These are phyloP conservation scores for Pipistrellus kuhlii DNA, from an alignment of 2,797 vertebrate species.

Conservation along the genomic window DNA sequence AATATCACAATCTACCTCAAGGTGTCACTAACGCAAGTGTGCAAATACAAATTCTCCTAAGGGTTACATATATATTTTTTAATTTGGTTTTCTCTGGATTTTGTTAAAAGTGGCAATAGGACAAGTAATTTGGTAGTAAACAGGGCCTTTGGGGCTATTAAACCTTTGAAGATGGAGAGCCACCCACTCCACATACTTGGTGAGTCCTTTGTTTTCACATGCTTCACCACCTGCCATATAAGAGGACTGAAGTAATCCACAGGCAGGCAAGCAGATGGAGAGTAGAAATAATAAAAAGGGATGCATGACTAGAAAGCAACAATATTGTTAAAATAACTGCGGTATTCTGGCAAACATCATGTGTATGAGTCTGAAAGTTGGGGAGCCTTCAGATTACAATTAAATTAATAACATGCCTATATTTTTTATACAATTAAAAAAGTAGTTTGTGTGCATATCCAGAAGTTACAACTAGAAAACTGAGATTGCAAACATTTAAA, in stretches of 20 bases:
- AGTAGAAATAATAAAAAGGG: constrained; percentile 9
- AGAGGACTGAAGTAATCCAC: background rate
- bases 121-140: background rate
- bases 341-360: background rate
- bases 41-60: background rate
- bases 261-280: background rate
- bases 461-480: constrained; percentile 18
- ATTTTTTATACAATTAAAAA: background rate
- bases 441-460: background rate
- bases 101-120: background rate
- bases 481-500: background rate
- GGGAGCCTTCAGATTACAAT: background rate
- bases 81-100: background rate
- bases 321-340: background rate
- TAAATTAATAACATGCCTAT: background rate
- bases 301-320: background rate
- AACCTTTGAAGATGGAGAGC: background rate
- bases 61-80: background rate
- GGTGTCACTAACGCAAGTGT: background rate
- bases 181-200: background rate
- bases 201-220: background rate
- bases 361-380: background rate
- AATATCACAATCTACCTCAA: background rate
- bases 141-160: background rate
- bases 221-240: background rate